Evolutionary conservation across 37 sponge, comb jelly and placozoan genomes (phyloP).

Genomic region (Cliona cf. orientalis): DNA sequence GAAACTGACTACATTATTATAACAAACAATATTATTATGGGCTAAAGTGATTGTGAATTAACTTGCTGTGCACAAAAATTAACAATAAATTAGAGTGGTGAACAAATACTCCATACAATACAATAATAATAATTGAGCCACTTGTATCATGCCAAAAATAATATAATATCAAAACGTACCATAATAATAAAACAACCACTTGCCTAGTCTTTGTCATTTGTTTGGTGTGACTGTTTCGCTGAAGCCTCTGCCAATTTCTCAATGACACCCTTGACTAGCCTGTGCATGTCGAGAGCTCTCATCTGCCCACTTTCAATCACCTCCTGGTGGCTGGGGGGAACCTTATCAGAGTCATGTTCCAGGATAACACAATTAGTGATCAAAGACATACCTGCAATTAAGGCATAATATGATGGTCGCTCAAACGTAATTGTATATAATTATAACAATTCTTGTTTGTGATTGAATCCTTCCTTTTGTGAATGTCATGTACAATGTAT

Average conservation of each 20-base stretch:
- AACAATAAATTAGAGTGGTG: no score
- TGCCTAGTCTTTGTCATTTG: background rate
- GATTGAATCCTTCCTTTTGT: no score
- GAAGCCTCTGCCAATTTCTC: slow-evolving; percentile 16
- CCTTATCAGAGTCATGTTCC: slow-evolving; percentile 54
- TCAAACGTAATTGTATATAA: no score
- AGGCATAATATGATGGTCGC: no score
- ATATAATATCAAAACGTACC: background rate
- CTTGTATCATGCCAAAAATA: background rate
- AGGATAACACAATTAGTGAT: slow-evolving; percentile 81
- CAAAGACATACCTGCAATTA: slow-evolving; percentile 82
- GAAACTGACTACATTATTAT: no score
- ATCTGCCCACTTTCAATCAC: slow-evolving; percentile 83
- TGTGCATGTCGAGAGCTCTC: slow-evolving; percentile 77
- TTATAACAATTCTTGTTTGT: no score
- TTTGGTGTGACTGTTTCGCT: background rate
- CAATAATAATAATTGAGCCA: background rate
- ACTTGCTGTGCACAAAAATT: no score
- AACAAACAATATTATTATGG: no score
- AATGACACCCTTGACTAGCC: slow-evolving; percentile 63
- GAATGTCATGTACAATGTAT: no score
- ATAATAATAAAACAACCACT: background rate
- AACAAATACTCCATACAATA: background rate
- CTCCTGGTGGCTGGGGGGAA: slow-evolving; percentile 76
- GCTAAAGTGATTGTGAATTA: no score